Conservation (phyloP, 2,113 vertebrate species). For the rabbit (Oryctolagus cuniculus) region DNA sequence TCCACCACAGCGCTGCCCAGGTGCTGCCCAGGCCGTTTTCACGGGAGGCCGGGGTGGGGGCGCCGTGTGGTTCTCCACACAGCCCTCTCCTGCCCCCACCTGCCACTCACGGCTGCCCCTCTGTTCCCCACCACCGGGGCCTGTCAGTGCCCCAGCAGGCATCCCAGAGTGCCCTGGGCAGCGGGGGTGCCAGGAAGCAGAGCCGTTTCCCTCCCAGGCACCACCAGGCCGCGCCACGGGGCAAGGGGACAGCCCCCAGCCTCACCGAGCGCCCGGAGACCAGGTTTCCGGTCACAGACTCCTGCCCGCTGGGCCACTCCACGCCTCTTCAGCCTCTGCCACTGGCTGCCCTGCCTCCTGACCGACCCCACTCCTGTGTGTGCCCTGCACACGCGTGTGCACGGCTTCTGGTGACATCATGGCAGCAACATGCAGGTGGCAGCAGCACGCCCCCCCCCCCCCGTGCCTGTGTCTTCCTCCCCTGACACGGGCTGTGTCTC, state of each 20-base stretch:
- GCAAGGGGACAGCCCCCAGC: accelerated
- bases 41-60: no score
- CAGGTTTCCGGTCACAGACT: accelerated
- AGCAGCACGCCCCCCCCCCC: neutral
- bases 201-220: neutral
- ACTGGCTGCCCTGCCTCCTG: no score
- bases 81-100: neutral
- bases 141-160: no score
- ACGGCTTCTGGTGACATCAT: no score
- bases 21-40: no score
- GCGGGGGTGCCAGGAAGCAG: neutral
- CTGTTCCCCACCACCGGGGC: no score
- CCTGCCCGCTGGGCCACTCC: neutral
- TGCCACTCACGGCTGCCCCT: neutral
- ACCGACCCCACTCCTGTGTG: no score
- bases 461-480: neutral
- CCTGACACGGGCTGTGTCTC: neutral
- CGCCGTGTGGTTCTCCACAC: no score
- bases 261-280: neutral
- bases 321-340: neutral
- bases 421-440: no score
- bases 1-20: no score
- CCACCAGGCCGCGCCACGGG: neutral
- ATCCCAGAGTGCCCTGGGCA: neutral
- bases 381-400: neutral